Conservation (phyloP, 2,797 vertebrate genomes). For the Triplophysa bombifrons region DNA sequence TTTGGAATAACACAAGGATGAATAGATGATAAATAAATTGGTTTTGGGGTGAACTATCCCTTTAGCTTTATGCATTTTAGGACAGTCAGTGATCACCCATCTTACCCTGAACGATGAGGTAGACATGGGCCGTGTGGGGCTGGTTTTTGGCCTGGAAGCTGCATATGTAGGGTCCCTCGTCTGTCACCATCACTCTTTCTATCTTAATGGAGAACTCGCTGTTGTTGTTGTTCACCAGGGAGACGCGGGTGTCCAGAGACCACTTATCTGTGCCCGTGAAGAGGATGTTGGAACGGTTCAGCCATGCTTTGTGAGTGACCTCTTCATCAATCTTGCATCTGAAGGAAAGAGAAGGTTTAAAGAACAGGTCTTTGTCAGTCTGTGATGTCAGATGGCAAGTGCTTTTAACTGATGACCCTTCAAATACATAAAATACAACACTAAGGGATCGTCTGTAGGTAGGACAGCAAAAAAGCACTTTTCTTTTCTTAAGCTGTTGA, state of each 20-base stretch:
- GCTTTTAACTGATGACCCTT: neutral
- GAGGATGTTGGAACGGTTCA: slow-evolving; percentile 92
- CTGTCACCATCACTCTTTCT: slow-evolving; percentile 81
- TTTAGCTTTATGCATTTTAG: too few species aligned
- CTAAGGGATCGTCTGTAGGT: too few species aligned
- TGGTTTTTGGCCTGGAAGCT: slow-evolving; percentile 90
- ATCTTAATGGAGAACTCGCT: slow-evolving; percentile 91
- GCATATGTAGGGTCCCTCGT: slow-evolving; percentile 91
- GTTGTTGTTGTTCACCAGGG: slow-evolving; percentile 83
- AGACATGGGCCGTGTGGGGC: slow-evolving; percentile 86
- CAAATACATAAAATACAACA: too few species aligned
- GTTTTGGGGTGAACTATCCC: too few species aligned
- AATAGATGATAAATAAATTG: too few species aligned
- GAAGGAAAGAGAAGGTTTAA: neutral
- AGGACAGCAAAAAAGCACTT: too few species aligned
- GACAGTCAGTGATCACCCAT: neutral
- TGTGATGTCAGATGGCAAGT: neutral
- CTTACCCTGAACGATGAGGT: slow-evolving; percentile 91
- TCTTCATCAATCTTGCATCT: slow-evolving; percentile 90
- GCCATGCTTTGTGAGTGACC: slow-evolving; percentile 91
- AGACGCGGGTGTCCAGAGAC: slow-evolving; percentile 87
- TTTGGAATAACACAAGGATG: too few species aligned
- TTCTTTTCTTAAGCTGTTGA: too few species aligned
- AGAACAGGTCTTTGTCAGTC: neutral
- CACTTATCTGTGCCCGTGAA: slow-evolving; percentile 90